phyloP scores from a whole-genome alignment of 2,113 vertebrate genomes.

The Phoxinus phoxinus region DNA sequence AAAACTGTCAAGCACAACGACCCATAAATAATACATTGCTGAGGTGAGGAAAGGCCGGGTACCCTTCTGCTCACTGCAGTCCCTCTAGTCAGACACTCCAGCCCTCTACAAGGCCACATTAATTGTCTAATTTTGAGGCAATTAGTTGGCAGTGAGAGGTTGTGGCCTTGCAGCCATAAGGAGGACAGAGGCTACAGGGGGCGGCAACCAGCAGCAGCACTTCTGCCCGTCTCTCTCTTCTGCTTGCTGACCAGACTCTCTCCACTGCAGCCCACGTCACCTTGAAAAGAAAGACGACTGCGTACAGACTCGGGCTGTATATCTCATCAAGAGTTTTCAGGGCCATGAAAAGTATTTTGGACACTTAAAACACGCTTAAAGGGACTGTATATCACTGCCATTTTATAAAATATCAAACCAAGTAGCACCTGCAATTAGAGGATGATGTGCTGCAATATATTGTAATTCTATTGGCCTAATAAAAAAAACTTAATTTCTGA shows the following conservation, averaged over 20 bases:
- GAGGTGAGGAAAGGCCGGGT: slow-evolving; percentile 75
- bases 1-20: slow-evolving; percentile 74
- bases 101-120: slow-evolving; percentile 72
- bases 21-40: slow-evolving; percentile 79
- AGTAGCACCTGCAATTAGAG: background rate
- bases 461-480: background rate
- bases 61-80: slow-evolving; percentile 69
- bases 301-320: slow-evolving; percentile 7
- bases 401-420: background rate
- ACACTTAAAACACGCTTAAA: background rate
- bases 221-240: slow-evolving; percentile 12
- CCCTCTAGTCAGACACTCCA: slow-evolving; percentile 50
- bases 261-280: slow-evolving; percentile 17
- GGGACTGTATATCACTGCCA: background rate
- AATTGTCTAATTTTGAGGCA: slow-evolving; percentile 79
- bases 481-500: too few relatives aligned
- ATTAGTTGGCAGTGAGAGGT: slow-evolving; percentile 76
- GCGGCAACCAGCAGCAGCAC: slow-evolving; percentile 58
- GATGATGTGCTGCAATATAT: background rate
- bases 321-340: slow-evolving; percentile 32
- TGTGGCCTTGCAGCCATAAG: slow-evolving; percentile 69
- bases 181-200: slow-evolving; percentile 66
- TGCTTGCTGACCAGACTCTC: background rate
- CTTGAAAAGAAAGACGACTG: slow-evolving; percentile 17
- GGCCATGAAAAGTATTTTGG: slow-evolving; percentile 18